A percentile compares a stretch with the other conserved stretches of the same genome.
These are phyloP conservation scores for Hydrozoanthus gracilis DNA, from an alignment of 92 coral and sea anemone species.

Conservation along the genomic window DNA sequence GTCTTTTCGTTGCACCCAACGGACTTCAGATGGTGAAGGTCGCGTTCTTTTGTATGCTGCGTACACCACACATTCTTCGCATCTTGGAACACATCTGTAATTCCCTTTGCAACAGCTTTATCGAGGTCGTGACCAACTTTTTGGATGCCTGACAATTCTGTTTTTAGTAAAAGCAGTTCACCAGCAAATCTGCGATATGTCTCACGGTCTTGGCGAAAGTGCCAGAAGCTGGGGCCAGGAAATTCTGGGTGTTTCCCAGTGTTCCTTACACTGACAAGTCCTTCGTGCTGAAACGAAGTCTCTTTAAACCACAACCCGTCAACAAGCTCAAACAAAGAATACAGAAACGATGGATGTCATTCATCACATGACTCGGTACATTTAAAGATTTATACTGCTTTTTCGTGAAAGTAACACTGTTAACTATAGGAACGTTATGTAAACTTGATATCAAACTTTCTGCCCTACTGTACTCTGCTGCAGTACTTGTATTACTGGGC, in stretches of 20 bases:
- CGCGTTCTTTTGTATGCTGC: conserved; percentile 58
- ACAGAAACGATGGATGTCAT: conserved; percentile 67
- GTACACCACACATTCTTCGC: conserved; percentile 55
- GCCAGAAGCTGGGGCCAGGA: conserved; percentile 71
- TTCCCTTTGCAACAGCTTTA: conserved; percentile 61
- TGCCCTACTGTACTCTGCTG: conserved; percentile 41
- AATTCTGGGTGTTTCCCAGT: conserved; percentile 63
- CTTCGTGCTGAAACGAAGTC: conserved; percentile 64
- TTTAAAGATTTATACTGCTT: conserved; percentile 58
- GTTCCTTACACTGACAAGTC: conserved; percentile 46
- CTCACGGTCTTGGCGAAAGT: conserved; percentile 51
- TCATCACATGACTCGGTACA: conserved; percentile 43
- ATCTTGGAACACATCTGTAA: conserved; percentile 63
- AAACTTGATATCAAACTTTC: conserved; percentile 54
- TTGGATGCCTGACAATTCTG: conserved; percentile 59
- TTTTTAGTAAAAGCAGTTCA: conserved; percentile 56
- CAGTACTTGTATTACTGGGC: conserved; percentile 24
- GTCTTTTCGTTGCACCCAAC: conserved; percentile 52
- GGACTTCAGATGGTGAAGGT: conserved; percentile 47
- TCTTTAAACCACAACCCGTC: conserved; percentile 77
- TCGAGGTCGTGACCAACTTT: conserved; percentile 74
- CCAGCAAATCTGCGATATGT: conserved; percentile 64
- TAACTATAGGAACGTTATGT: conserved; percentile 43
- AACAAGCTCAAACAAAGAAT: conserved; percentile 71
- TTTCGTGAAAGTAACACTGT: conserved; percentile 60